A percentile compares a stretch with the other conserved stretches of the same genome.
These are phyloP conservation scores for Odobenus rosmarus DNA, from an alignment of 2,113 vertebrate species.

Conservation along the genomic window DNA sequence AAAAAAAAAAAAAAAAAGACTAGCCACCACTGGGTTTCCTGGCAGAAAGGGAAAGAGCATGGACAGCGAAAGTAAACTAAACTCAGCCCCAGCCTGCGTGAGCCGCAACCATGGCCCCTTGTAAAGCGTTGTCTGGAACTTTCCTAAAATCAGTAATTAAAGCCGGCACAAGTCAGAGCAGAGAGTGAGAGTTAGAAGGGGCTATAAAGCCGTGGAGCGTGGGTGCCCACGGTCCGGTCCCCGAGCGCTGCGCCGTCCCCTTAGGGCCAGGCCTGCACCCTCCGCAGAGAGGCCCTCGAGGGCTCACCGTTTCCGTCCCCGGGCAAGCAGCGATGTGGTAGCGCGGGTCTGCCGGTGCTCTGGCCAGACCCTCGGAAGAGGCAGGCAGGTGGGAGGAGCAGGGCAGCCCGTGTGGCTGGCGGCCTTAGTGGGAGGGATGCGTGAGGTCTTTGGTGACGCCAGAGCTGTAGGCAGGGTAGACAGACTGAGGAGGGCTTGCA, in stretches of 20 bases:
- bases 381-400: not conserved
- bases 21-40: not conserved
- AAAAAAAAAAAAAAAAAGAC: too few relatives aligned
- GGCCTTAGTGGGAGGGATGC: fast-evolving
- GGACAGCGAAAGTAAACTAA: too few relatives aligned
- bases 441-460: not conserved
- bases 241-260: fast-evolving
- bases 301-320: not conserved
- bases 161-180: not conserved
- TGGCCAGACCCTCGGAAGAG: not conserved
- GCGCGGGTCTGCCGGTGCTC: fast-evolving
- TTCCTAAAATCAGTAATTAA: not conserved
- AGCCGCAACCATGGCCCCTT: too few relatives aligned
- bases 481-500: not conserved
- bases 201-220: not conserved
- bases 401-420: not conserved
- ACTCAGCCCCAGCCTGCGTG: fast-evolving
- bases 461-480: not conserved
- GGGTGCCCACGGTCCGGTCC: not conserved
- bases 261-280: not conserved
- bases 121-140: not conserved
- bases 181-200: not conserved
- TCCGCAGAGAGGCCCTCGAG: not conserved
- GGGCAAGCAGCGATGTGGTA: fast-evolving
- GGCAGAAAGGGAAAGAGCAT: fast-evolving